A percentile compares a stretch with the other conserved stretches of the same genome.
phyloP scores from a whole-genome alignment of 2,888 invertebrate species.

The Gonocerus acuteangulatus region DNA sequence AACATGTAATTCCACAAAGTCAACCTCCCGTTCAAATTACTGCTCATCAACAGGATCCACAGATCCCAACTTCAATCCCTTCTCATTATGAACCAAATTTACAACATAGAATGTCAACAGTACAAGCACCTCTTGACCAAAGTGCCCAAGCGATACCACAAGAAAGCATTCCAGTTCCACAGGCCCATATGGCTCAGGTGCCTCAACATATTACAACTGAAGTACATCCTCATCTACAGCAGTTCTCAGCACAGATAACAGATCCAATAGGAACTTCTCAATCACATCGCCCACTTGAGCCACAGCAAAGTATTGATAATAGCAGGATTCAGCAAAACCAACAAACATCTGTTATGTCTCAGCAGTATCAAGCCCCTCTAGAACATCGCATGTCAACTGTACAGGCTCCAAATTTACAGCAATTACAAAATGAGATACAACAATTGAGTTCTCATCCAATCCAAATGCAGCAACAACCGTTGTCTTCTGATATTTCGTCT shows the following conservation, averaged over 20 bases:
- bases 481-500: too few species aligned
- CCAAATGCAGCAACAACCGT: too few species aligned
- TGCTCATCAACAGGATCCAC: neutral
- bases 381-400: slow-evolving; percentile 21
- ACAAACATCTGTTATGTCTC: neutral
- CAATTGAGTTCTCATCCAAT: too few species aligned
- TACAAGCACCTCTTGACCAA: neutral
- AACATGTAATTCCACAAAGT: neutral
- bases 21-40: neutral
- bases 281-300: neutral
- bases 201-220: slow-evolving; percentile 3
- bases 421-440: neutral
- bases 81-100: slow-evolving; percentile 8
- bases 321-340: neutral
- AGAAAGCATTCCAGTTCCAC: slow-evolving; percentile 18
- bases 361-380: neutral
- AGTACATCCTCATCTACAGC: neutral
- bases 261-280: slow-evolving; percentile 2
- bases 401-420: slow-evolving; percentile 25
- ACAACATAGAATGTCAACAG: slow-evolving; percentile 13
- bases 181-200: slow-evolving; percentile 16
- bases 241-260: neutral
- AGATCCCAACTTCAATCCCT: neutral
- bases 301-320: neutral
- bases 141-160: neutral